Percentiles rank a stretch among this genome's conserved stretches.
These are phyloP conservation scores for Crenichthys baileyi DNA, from an alignment of 2,797 vertebrate genomes.

Conservation along the genomic window DNA sequence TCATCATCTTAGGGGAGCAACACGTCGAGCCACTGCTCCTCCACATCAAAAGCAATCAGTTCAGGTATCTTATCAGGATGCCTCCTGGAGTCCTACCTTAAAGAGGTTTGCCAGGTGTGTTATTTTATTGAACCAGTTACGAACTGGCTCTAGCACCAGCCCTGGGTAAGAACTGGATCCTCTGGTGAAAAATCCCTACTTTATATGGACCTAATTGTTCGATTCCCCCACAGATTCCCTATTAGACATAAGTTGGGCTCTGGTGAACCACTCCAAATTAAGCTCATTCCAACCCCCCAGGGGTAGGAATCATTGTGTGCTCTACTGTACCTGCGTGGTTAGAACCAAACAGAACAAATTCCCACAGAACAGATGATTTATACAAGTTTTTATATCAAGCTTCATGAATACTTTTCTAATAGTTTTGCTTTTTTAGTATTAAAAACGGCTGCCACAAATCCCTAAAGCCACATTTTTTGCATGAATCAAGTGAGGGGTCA, in stretches of 20 bases:
- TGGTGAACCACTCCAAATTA: neutral
- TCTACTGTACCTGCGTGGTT: too few relatives aligned
- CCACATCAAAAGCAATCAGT: neutral
- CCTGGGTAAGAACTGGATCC: neutral
- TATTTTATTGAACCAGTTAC: neutral
- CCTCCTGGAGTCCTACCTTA: too few relatives aligned
- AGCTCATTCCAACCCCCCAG: too few relatives aligned
- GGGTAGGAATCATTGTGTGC: too few relatives aligned
- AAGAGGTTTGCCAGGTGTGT: neutral
- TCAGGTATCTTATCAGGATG: neutral
- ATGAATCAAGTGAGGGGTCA: neutral
- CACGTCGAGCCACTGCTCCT: neutral
- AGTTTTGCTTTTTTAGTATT: too few relatives aligned
- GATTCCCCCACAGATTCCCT: neutral
- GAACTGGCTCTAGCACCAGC: neutral
- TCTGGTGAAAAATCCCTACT: neutral
- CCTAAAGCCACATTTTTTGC: neutral
- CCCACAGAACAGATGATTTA: too few relatives aligned
- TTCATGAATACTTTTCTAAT: too few relatives aligned
- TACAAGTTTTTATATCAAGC: too few relatives aligned
- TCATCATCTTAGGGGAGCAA: neutral
- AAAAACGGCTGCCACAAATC: too few relatives aligned
- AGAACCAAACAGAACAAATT: too few relatives aligned
- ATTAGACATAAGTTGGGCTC: neutral
- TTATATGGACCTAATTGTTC: neutral